phyloP scores from a whole-genome alignment of 1,140 invertebrate species.

The Berghia stephanieae region DNA sequence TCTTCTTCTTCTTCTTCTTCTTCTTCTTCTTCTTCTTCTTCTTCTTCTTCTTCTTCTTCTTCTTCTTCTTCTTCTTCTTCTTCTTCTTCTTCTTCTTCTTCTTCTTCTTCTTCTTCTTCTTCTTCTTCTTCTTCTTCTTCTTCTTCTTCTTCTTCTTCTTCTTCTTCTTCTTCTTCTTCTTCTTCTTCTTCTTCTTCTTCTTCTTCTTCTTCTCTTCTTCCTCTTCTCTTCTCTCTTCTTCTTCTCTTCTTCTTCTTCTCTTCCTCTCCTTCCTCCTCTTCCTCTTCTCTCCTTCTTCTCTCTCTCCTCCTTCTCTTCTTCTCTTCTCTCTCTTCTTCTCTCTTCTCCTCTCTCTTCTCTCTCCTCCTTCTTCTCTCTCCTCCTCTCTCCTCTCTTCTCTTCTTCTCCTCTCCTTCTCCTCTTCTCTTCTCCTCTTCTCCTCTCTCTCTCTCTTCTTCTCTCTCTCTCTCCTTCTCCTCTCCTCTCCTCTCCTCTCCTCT shows the following conservation, averaged over 20 bases:
- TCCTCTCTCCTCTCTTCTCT: slow-evolving; percentile 4
- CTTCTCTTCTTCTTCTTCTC: slow-evolving; percentile 21
- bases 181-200: neutral
- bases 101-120: slow-evolving; percentile 10
- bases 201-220: slow-evolving; percentile 17
- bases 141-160: neutral
- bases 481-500: neutral
- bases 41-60: neutral
- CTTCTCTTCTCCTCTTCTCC: slow-evolving; percentile 13
- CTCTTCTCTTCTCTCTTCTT: slow-evolving; percentile 19
- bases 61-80: neutral
- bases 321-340: neutral
- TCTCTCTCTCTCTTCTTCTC: slow-evolving; percentile 9
- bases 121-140: slow-evolving; percentile 10
- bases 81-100: neutral
- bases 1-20: neutral
- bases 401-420: slow-evolving; percentile 11
- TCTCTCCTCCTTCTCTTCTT: neutral
- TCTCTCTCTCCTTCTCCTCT: neutral
- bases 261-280: slow-evolving; percentile 22
- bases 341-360: neutral
- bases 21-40: neutral
- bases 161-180: neutral
- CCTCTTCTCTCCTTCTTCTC: slow-evolving; percentile 16
- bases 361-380: neutral